A percentile compares a stretch with the other conserved stretches of the same genome.
Evolutionary conservation across 53 echinoderm and acorn worm genomes (phyloP).

Genomic region (Echinarachnius parma): DNA sequence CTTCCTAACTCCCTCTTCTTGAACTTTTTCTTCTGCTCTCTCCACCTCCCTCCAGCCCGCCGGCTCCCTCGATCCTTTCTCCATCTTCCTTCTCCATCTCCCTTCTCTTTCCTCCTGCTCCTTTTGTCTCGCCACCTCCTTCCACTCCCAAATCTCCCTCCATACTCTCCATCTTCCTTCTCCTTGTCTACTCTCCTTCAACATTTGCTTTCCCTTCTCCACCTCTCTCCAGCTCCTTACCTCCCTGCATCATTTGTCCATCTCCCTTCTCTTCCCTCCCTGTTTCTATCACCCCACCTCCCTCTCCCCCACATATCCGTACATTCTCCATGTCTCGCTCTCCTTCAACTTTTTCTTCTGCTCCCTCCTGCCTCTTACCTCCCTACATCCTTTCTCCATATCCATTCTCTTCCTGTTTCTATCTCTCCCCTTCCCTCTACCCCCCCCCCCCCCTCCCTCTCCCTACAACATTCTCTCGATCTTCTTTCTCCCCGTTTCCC

Average conservation of each 20-base stretch:
- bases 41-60: background rate
- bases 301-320: no score
- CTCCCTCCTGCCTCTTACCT: no score
- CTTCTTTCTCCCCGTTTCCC: no score
- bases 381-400: no score
- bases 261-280: background rate
- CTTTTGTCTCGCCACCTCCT: background rate
- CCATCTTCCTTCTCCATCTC: background rate
- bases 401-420: no score
- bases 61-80: background rate
- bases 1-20: background rate
- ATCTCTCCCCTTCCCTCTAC: no score
- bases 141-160: background rate
- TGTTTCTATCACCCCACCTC: no score
- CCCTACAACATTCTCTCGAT: no score
- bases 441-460: no score
- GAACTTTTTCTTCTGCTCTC: background rate
- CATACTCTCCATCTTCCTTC: background rate
- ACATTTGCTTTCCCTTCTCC: background rate
- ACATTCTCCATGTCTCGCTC: no score
- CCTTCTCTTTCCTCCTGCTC: background rate
- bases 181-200: background rate
- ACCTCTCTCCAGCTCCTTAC: no score
- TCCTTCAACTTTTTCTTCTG: no score
- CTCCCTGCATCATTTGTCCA: background rate